A percentile compares a stretch with the other conserved stretches of the same genome.
Evolutionary conservation across 1,140 invertebrate genomes (phyloP).

Genomic region (Lutraria rhynchaena): DNA sequence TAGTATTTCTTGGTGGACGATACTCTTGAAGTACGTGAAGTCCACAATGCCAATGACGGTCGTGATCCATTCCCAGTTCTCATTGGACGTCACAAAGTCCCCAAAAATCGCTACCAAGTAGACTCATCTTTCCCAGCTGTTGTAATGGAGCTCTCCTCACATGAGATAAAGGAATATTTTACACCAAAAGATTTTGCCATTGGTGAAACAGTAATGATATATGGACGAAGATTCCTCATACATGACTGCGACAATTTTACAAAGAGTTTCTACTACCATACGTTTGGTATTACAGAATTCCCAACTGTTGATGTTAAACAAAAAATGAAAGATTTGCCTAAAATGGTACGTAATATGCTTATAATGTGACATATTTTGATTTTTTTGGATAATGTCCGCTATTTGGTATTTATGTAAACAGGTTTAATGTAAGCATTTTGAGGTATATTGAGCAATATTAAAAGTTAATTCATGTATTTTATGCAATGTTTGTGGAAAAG

Average conservation of each 20-base stretch:
- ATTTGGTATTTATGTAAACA: too few relatives aligned
- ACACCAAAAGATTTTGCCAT: slow-evolving; percentile 89
- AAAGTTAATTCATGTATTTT: too few relatives aligned
- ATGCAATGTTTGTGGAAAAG: too few relatives aligned
- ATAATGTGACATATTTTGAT: too few relatives aligned
- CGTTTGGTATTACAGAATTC: slow-evolving; percentile 83
- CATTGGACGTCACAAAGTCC: slow-evolving; percentile 89
- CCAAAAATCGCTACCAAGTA: slow-evolving; percentile 89
- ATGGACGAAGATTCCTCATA: slow-evolving; percentile 90
- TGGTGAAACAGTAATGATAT: slow-evolving; percentile 90
- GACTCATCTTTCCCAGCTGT: slow-evolving; percentile 83
- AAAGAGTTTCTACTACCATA: slow-evolving; percentile 90
- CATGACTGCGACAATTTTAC: slow-evolving; percentile 92
- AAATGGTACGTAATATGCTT: slow-evolving; percentile 80
- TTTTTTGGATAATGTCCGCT: too few relatives aligned
- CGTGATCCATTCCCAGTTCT: slow-evolving; percentile 89
- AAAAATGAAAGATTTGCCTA: slow-evolving; percentile 72
- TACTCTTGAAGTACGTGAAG: slow-evolving; percentile 89
- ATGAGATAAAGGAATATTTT: slow-evolving; percentile 89
- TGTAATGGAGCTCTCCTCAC: slow-evolving; percentile 86
- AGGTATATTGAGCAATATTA: too few relatives aligned
- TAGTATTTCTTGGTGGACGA: slow-evolving; percentile 92
- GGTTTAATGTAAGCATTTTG: too few relatives aligned
- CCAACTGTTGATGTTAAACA: slow-evolving; percentile 77
- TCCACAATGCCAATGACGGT: slow-evolving; percentile 87